Base-by-base conservation (phyloP, 2,113 vertebrate genomes). In the Dicaeum eximium region DNA sequence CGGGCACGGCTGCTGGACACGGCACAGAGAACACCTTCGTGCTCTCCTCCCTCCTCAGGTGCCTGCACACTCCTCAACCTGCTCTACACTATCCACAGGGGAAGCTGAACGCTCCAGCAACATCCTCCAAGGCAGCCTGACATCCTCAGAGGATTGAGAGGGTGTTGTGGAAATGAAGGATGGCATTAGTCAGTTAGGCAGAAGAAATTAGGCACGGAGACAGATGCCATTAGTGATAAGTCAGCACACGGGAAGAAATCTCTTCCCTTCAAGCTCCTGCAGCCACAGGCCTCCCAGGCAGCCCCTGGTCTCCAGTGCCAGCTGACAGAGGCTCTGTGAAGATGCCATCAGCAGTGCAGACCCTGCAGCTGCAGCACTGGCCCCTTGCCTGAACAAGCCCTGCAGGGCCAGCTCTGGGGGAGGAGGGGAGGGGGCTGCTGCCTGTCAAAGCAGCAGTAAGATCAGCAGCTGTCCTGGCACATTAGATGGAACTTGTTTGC, bases 391-490 rank as follows among this genome's bases (percentile, higher is more conserved):
- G 86, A 90, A 78, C 85, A 80, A 92, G 90, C 88, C 90, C 92
- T 66, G 79, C 62, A 56, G 92, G 90, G 47, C 5, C 25, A 82
- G 33, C 44, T 70, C 5, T n/a, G 19, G 62, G 40, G 80, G 61
- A 87, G 61, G 50, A 31, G 35, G 33, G 23, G 60, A 85, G 58
- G 81, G 42, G 54, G 35, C 2, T 83, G 71, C 71, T 92, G 90
- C 92, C 81, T 96, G 71, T 60, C 56, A 25, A 40, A 83, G 86
- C 6, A 88, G 67, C 85, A 82, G 44, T 3, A 42, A 51, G 67
- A 95, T 54, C 85, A 90, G 86, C 94, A 95, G 85, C 93, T 96
- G 95, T 86, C 90, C 71, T 74, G 64, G 80, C 82, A 92, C 80
- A 94, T 95, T 74, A 95, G 85, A 90, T 80, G 60, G 61, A 96